Evolutionary conservation across 2,113 vertebrate genomes (phyloP), one percentile per base, ranked within the genome.

Genomic region (Cephalopterus ornatus): DNA sequence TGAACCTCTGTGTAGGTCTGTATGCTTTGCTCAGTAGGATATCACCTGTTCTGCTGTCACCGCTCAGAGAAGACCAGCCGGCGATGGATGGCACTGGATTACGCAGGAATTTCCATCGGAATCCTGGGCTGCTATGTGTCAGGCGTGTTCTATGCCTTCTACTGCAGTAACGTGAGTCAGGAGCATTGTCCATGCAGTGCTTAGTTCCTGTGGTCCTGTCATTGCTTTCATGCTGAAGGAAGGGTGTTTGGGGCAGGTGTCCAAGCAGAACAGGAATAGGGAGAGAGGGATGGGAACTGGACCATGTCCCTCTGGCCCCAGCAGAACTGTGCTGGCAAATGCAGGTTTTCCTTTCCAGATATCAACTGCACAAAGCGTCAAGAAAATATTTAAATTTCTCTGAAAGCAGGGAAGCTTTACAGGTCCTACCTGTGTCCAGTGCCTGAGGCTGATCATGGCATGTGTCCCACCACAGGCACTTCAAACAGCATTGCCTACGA

Each of bases 81-180:
- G 33, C 98, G 99, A 92, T 99, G 99, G 99, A 99, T 99, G 99
- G 99, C 99, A 0, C 95, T 99, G 89, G 99, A 99, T 91, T 99
- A 99, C 3, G 99, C 99, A 0, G 99, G 99, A 3, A 98, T 99
- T 89, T 99, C 99, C 94, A 98, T 99, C 6, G 99, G 99, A 37
- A 99, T 99, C 96, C 96, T 99, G 96, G 99, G 99, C 93, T 99
- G 99, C 92, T 99, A 99, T 2, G 99, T 99, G 30, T 99, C 99
- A 0, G 99, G 99, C 49, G 98, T 99, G 41, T 99, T 99, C 98
- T 99, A 99, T 66, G 99, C 99, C 11, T 99, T 99, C 97, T 99
- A 99, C 87, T 99, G 99, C 95, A 99, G 99, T 78, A 99, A 99
- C 2, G 99, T 99, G 95, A 98, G 99, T 98, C 53, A 11, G 46